Percentiles rank a stretch among this genome's conserved stretches.
phyloP scores from a whole-genome alignment of 2,888 invertebrate species.

The Drosophila prostipennis region DNA sequence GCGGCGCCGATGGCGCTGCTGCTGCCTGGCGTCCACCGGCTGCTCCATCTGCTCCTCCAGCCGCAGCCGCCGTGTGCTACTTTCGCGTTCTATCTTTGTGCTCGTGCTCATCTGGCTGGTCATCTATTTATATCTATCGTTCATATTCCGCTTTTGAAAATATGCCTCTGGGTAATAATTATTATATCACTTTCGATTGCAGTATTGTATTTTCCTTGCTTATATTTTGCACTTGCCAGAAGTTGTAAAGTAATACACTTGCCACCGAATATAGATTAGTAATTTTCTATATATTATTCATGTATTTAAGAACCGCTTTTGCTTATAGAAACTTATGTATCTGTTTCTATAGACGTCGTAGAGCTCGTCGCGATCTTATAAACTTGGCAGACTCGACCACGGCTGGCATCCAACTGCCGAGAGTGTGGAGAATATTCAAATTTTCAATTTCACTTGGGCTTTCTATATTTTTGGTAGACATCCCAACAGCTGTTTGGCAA shows the following conservation, averaged over 20 bases:
- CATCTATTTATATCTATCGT: constrained; percentile 67
- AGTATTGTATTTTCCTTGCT: constrained; percentile 30
- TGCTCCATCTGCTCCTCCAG: constrained; percentile 73
- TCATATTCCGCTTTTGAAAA: constrained; percentile 28
- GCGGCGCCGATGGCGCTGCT: constrained; percentile 86
- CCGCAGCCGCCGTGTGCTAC: constrained; percentile 17
- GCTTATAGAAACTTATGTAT: constrained; percentile 20
- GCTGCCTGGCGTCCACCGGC: constrained; percentile 66
- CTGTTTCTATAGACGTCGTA: constrained; percentile 26
- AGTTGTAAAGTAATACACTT: background rate
- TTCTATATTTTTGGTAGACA: constrained; percentile 51
- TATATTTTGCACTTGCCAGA: background rate
- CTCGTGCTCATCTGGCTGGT: constrained; percentile 22
- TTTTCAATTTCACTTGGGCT: constrained; percentile 50
- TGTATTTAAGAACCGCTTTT: constrained; percentile 10
- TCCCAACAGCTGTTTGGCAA: constrained; percentile 56
- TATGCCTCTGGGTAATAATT: constrained; percentile 54
- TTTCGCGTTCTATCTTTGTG: constrained; percentile 38
- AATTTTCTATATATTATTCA: background rate
- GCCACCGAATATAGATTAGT: no score
- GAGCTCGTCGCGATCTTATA: constrained; percentile 25
- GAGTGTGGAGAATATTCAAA: constrained; percentile 34
- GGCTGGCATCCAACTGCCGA: constrained; percentile 59
- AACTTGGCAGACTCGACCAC: constrained; percentile 43
- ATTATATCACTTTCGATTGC: constrained; percentile 63